phyloP scores from a whole-genome alignment of 2,888 invertebrate genomes.

The Caenorhabditis japonica region DNA sequence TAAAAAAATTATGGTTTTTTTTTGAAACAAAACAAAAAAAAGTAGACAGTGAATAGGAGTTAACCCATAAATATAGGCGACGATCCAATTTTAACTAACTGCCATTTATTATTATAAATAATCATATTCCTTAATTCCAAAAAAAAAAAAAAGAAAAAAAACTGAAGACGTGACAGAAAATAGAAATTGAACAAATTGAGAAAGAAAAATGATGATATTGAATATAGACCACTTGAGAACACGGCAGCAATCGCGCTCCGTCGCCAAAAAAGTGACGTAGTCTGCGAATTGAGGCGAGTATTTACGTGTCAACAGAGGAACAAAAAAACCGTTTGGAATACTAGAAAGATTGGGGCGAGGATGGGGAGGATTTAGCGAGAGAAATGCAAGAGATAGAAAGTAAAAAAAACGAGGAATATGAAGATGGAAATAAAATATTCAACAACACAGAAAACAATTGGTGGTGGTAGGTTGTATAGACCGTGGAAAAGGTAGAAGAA shows the following conservation, averaged over 20 bases:
- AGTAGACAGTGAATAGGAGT: neutral
- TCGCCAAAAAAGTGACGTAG: too few relatives aligned
- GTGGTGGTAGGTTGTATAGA: neutral
- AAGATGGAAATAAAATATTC: slow-evolving; percentile 8
- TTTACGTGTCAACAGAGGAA: neutral
- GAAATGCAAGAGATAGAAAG: slow-evolving; percentile 18
- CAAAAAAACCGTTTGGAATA: slow-evolving; percentile 26
- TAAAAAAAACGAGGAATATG: too few relatives aligned
- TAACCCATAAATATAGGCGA: neutral
- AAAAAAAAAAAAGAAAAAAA: neutral
- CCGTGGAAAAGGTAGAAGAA: neutral
- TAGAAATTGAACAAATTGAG: slow-evolving; percentile 16
- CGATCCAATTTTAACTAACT: neutral
- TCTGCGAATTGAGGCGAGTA: too few relatives aligned
- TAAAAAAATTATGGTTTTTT: too few relatives aligned
- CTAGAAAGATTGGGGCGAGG: slow-evolving; percentile 38
- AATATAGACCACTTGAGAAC: neutral
- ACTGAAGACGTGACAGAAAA: slow-evolving; percentile 1
- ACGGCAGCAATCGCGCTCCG: slow-evolving; percentile 33
- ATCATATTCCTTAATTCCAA: too few relatives aligned
- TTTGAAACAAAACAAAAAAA: neutral
- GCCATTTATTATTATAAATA: slow-evolving; percentile 32
- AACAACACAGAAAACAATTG: slow-evolving; percentile 32
- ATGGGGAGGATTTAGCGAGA: slow-evolving; percentile 6
- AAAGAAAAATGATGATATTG: slow-evolving; percentile 40